phyloP scores from a whole-genome alignment of 2,797 vertebrate species.

The Dendrocincla tyrannina region DNA sequence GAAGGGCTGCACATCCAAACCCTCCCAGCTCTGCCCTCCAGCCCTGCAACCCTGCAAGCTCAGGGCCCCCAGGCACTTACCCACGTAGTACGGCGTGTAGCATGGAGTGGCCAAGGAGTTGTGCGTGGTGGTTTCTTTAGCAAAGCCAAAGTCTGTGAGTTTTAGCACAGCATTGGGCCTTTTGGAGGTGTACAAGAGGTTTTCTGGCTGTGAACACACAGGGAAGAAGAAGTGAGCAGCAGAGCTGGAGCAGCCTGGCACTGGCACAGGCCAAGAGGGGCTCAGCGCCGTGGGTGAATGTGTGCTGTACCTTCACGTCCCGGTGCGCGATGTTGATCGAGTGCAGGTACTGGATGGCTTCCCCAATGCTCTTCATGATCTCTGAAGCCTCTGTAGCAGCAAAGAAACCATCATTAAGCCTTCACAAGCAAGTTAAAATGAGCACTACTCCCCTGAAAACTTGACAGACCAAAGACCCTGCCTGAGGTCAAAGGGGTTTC shows the following conservation, averaged over 20 bases:
- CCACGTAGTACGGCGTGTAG: conserved; percentile 98
- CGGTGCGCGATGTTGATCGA: conserved; percentile 96
- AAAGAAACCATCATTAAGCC: neutral
- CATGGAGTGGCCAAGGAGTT: conserved; percentile 97
- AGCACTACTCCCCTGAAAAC: neutral
- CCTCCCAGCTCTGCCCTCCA: neutral
- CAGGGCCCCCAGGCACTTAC: conserved; percentile 75
- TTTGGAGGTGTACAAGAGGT: conserved; percentile 93
- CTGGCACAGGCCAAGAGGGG: neutral
- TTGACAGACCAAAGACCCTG: neutral
- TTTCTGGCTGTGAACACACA: conserved; percentile 86
- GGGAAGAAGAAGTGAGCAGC: neutral
- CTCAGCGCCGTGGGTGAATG: fast-evolving
- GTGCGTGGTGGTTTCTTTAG: conserved; percentile 96
- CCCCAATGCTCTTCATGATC: conserved; percentile 97
- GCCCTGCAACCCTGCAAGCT: neutral
- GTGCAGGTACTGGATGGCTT: conserved; percentile 95
- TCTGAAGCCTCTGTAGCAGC: conserved; percentile 89
- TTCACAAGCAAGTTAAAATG: neutral
- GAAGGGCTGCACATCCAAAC: fast-evolving
- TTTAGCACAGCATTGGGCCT: conserved; percentile 89
- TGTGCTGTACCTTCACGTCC: conserved; percentile 89
- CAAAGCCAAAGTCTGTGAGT: conserved; percentile 98
- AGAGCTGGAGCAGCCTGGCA: neutral
- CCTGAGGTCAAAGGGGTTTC: neutral